Base-by-base conservation (phyloP, 1,140 invertebrate genomes). In the Choristoneura fumiferana region DNA sequence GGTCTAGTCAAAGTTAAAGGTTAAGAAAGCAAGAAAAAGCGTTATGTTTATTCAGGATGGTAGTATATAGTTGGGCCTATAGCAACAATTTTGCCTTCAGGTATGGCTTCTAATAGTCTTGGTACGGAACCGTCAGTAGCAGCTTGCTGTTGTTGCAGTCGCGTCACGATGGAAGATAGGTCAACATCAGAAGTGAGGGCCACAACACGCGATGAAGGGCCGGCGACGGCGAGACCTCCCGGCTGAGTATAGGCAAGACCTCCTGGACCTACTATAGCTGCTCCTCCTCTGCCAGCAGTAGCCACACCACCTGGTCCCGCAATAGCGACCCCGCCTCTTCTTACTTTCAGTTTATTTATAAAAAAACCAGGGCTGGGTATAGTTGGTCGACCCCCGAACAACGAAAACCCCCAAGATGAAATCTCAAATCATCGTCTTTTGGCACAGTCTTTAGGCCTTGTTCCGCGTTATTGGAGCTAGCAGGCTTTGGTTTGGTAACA, bases 261-360 rank as follows among this genome's bases (percentile, higher is more conserved):
- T 8, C 93, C 93, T 4, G 94, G 93, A 3, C 94, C 94, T 0
- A 95, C 94, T 37, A 95, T 94, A 0, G 94, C 94, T 0, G 93
- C 94, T 5, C 94, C 94, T 1, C 94, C 94, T 62, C 91, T 92
- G 5, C 93, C 94, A 0, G 94, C 93, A 1, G 93, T 94, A 0
- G 94, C 94, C 36, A 94, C 92, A 43, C 94, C 94, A 6, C 93
- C 93, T 0, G 94, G 94, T 0, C 94, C 94, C 1, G 94, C 94
- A 18, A 95, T 94, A 0, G 94, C 94, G 0, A 95, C 93, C 10
- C 94, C 94, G 5, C 94, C 94, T 76, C 91, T 91, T 49, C 92
- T 87, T 6, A 95, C 93, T 73, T 91, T 92, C 6, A 94, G 65
- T 62, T 89, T 90, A 58, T 93, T 92, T 22, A 94, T 93, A 53